Evolutionary conservation across 2,113 vertebrate genomes (phyloP).

Genomic region (Mormoops blainvillei): DNA sequence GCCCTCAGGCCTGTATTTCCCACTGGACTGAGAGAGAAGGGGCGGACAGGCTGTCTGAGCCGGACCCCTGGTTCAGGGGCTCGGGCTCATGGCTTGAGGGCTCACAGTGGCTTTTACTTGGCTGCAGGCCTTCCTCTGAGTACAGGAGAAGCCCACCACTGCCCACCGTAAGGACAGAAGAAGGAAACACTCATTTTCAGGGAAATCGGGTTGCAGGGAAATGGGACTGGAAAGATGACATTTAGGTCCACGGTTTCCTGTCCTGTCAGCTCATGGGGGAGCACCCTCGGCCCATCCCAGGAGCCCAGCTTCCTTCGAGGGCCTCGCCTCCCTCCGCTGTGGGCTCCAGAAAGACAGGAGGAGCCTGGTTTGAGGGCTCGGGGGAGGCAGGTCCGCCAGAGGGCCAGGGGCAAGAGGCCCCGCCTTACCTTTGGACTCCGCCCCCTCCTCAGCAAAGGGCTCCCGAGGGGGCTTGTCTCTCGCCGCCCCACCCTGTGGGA

Average conservation of each 20-base stretch:
- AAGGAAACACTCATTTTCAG: background rate
- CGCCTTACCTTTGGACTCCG: background rate
- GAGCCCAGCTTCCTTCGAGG: background rate
- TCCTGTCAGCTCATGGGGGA: background rate
- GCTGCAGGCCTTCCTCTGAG: background rate
- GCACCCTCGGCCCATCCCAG: too few relatives aligned
- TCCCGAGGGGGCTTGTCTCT: background rate
- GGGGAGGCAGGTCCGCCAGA: background rate
- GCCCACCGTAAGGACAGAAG: background rate
- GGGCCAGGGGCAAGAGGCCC: accelerated
- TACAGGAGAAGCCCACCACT: background rate
- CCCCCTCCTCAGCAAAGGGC: background rate
- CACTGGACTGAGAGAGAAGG: background rate
- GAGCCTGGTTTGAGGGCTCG: background rate
- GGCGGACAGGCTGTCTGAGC: background rate
- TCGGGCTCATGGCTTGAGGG: background rate
- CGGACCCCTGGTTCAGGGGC: background rate
- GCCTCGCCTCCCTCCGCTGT: background rate
- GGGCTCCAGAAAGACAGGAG: background rate
- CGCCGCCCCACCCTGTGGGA: background rate
- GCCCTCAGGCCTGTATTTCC: background rate
- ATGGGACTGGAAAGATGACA: background rate
- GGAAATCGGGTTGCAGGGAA: background rate
- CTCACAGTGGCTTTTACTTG: background rate
- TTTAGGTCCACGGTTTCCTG: background rate